Base-by-base conservation (phyloP, 2,797 vertebrate species). In the Megaceryle alcyon region DNA sequence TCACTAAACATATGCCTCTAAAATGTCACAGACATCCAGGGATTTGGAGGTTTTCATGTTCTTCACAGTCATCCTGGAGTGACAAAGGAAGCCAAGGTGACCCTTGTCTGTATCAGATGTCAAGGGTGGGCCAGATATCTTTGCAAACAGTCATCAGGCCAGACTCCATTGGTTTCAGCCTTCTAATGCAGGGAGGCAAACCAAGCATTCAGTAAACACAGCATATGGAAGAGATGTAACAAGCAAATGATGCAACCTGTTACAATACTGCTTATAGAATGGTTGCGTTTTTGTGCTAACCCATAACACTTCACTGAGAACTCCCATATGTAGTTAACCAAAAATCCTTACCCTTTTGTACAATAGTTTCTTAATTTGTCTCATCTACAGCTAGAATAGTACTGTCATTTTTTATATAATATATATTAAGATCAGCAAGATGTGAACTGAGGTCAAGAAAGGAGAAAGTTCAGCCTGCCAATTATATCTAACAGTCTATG, bases 381-480 rank as follows among this genome's bases (percentile, higher is more conserved):
- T 77, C 76, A 66, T 43, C 39, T 31, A 19, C 37, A 94, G 76
- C 56, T 65, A 61, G 20, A 72, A 37, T 10, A 83, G 21, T 16
- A 59, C 28, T 85, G 59, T 66, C 53, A 29, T 39, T 66, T 63
- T 77, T 26, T 7, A 60, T 37, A 35, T 35, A 35, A 35, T 35
- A 41, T 41, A 41, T 41, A 41, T 41, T 41, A 41, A 41, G 39
- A 41, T 41, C 86, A 93, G 29, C 86, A 88, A 90, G 44, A 64
- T 37, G 14, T 46, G 88, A 84, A 95, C 51, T 31, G 43, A 95
- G 60, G 77, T 29, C 71, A 94, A 73, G 63, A 86, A 68, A 96
- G 75, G 73, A 90, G 57, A 95, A 95, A 94, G 48, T 49, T 64
- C 90, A 96, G 44, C 41, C 6, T 89, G 49, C 26, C 22, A 82